A percentile compares a stretch with the other conserved stretches of the same genome.
Evolutionary conservation across 1,140 invertebrate genomes (phyloP).

Genomic region (Planococcus citri): DNA sequence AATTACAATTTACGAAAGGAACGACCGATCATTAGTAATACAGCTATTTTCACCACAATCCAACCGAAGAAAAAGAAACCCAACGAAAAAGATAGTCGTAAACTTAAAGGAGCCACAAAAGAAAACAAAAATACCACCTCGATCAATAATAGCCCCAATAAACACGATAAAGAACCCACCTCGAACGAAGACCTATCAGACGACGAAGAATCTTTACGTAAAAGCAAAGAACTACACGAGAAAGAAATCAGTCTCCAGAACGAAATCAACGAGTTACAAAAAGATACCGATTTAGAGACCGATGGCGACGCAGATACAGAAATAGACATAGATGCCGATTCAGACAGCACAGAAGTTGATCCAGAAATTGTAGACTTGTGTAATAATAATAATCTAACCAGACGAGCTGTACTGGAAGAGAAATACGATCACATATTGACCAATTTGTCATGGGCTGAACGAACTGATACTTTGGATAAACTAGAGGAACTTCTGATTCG

Average conservation of each 20-base stretch:
- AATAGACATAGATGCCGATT: not conserved
- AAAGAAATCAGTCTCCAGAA: conserved; percentile 68
- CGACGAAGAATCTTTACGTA: conserved; percentile 27
- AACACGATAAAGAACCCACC: too few relatives aligned
- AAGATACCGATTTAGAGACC: conserved; percentile 34
- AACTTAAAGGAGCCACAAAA: not conserved
- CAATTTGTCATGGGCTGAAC: conserved; percentile 26
- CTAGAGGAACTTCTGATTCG: conserved; percentile 25
- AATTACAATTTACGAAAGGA: conserved; percentile 13
- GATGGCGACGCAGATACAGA: not conserved
- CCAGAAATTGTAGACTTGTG: not conserved
- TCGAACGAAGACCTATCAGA: conserved; percentile 23
- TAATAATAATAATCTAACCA: not conserved
- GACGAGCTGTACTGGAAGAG: not conserved
- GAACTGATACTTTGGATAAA: conserved; percentile 27
- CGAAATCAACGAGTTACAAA: conserved; percentile 61
- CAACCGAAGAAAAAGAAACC: not conserved
- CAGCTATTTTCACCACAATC: conserved; percentile 16
- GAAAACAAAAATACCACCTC: conserved; percentile 19
- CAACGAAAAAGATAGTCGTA: not conserved
- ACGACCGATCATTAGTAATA: conserved; percentile 23
- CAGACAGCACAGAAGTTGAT: not conserved
- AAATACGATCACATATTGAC: conserved; percentile 11
- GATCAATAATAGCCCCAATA: conserved; percentile 23
- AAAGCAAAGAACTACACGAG: conserved; percentile 48